Evolutionary conservation across 2,888 invertebrate genomes (phyloP).

Genomic region (Liodrosophila aerea): DNA sequence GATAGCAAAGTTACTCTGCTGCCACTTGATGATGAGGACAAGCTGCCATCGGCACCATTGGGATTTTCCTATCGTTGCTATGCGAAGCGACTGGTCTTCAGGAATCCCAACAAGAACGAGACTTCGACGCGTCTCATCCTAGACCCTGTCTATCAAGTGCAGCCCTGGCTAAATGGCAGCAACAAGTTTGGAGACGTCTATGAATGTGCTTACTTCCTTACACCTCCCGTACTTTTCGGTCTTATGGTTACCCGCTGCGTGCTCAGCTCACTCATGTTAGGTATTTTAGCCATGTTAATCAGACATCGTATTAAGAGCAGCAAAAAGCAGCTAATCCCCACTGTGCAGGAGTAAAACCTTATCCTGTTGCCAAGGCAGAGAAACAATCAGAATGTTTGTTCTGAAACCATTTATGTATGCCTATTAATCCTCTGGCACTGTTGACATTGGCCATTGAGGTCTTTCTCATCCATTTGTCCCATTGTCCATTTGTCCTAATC

Average conservation of each 20-base stretch:
- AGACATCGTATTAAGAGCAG: slow-evolving; percentile 98
- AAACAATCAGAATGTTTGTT: slow-evolving; percentile 63
- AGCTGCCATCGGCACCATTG: slow-evolving; percentile 83
- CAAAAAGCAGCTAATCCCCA: slow-evolving; percentile 94
- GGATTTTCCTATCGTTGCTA: slow-evolving; percentile 85
- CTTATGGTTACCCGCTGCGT: slow-evolving; percentile 91
- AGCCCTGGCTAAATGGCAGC: slow-evolving; percentile 83
- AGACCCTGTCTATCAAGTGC: slow-evolving; percentile 85
- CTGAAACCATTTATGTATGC: slow-evolving; percentile 61
- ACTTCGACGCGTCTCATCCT: slow-evolving; percentile 81
- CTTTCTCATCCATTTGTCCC: slow-evolving; percentile 75
- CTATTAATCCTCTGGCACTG: slow-evolving; percentile 70
- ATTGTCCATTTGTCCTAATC: slow-evolving; percentile 77
- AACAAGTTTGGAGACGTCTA: slow-evolving; percentile 89
- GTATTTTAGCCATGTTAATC: slow-evolving; percentile 93
- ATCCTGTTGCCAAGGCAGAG: no score
- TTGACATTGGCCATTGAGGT: slow-evolving; percentile 77
- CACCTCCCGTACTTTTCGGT: slow-evolving; percentile 96
- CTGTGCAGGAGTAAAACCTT: slow-evolving; percentile 90
- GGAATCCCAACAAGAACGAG: slow-evolving; percentile 83
- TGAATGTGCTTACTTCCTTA: slow-evolving; percentile 95
- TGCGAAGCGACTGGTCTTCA: slow-evolving; percentile 83
- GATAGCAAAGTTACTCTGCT: slow-evolving; percentile 62
- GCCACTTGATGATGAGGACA: slow-evolving; percentile 71
- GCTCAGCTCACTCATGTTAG: slow-evolving; percentile 89